Evolutionary conservation across 2,113 vertebrate species (phyloP).

Genomic region (Dermatemys mawii): DNA sequence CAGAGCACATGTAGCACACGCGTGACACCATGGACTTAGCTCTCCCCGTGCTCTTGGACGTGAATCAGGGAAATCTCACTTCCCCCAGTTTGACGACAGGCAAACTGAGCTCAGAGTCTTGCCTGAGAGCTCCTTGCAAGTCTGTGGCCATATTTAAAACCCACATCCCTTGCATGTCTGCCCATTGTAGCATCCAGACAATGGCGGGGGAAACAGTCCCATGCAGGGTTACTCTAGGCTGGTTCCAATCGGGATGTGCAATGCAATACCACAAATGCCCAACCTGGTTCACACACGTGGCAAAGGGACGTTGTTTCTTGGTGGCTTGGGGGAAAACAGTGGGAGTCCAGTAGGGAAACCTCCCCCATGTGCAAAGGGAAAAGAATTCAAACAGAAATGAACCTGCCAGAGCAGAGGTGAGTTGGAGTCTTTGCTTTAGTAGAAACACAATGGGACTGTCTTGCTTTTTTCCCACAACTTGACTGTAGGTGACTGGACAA

Average conservation of each 20-base stretch:
- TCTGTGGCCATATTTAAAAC: neutral
- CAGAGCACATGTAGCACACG: neutral
- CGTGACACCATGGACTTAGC: neutral
- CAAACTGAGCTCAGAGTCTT: neutral
- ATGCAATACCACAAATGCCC: neutral
- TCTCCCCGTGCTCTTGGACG: neutral
- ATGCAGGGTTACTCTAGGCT: neutral
- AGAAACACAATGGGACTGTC: neutral
- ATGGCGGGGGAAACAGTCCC: neutral
- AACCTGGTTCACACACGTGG: neutral
- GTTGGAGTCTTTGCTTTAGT: neutral
- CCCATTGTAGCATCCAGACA: neutral
- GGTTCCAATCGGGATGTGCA: neutral
- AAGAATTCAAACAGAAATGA: neutral
- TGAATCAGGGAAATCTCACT: neutral
- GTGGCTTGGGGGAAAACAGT: neutral
- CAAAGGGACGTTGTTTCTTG: neutral
- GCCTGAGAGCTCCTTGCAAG: neutral
- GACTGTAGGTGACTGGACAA: neutral
- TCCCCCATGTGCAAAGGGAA: neutral
- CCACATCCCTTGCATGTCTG: neutral
- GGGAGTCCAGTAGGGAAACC: neutral
- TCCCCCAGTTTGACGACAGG: neutral
- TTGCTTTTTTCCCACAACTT: neutral
- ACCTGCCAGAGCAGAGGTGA: neutral